Evolutionary conservation across 2,797 vertebrate species (phyloP).

Genomic region (Sphenodon punctatus): DNA sequence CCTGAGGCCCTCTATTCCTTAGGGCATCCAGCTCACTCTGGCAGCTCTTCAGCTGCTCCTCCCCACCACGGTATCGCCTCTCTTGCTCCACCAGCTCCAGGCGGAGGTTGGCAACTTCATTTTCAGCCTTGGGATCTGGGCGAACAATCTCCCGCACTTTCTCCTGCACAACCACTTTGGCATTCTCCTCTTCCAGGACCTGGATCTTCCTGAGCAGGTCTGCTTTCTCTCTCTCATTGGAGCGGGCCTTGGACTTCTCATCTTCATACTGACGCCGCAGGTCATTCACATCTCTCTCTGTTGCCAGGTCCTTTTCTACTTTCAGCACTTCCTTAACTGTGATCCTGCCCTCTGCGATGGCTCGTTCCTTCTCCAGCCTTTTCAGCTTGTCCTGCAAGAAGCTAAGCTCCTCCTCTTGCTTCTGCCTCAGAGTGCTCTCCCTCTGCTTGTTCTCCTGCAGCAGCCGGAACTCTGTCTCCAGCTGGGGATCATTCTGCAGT

Average conservation of each 20-base stretch:
- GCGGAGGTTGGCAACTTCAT: constrained; percentile 92
- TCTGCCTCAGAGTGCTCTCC: constrained; percentile 78
- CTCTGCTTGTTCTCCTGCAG: constrained; percentile 85
- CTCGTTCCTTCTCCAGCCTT: constrained; percentile 90
- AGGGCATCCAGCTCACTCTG: constrained; percentile 85
- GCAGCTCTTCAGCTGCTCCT: constrained; percentile 85
- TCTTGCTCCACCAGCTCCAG: constrained; percentile 92
- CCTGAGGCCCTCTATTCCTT: constrained; percentile 86
- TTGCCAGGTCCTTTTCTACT: constrained; percentile 89
- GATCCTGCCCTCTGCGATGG: constrained; percentile 93
- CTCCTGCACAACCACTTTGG: constrained; percentile 91
- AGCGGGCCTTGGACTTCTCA: constrained; percentile 84
- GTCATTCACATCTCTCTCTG: constrained; percentile 89
- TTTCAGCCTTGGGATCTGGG: constrained; percentile 94
- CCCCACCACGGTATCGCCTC: constrained; percentile 83
- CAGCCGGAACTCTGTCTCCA: constrained; percentile 85
- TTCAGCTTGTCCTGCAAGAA: constrained; percentile 90
- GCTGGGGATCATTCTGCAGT: constrained; percentile 92
- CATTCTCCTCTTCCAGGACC: constrained; percentile 90
- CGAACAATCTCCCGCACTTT: constrained; percentile 94
- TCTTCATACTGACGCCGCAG: constrained; percentile 88
- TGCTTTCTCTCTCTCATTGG: constrained; percentile 83
- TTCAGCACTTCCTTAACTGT: constrained; percentile 95
- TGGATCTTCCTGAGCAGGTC: constrained; percentile 89
- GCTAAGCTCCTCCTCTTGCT: constrained; percentile 89